These are phyloP conservation scores for Geodia barretti DNA, from an alignment of 37 sponge, comb jelly and placozoan species.

Conservation along the genomic window DNA sequence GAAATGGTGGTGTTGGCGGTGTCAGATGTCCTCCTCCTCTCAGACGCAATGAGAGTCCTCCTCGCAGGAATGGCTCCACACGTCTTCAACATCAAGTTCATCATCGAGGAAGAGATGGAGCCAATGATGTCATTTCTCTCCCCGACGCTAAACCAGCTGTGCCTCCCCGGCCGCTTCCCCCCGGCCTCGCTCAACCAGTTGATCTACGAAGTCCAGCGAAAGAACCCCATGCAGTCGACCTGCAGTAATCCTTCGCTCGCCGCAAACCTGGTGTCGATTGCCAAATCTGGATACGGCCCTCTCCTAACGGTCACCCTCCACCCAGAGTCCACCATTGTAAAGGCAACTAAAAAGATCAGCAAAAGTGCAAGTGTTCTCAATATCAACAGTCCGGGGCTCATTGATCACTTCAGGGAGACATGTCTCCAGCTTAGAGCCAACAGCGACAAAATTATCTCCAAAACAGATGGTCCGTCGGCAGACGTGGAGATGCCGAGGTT, in stretches of 20 bases:
- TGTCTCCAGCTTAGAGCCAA: conserved; percentile 12
- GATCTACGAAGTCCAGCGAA: background rate
- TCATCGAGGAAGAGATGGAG: background rate
- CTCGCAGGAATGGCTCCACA: background rate
- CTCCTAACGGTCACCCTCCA: background rate
- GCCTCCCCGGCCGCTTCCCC: background rate
- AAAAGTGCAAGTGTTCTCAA: background rate
- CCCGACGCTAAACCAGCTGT: background rate
- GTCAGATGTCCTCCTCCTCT: conserved; percentile 14
- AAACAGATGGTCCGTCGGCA: background rate
- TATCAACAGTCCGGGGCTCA: background rate
- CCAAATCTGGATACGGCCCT: background rate
- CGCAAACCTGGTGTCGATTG: background rate
- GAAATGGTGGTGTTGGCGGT: conserved; percentile 29
- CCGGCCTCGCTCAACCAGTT: background rate
- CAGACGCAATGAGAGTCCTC: conserved; percentile 17
- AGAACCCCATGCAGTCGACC: background rate
- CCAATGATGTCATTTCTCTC: background rate
- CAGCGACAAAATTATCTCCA: background rate
- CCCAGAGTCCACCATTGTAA: background rate
- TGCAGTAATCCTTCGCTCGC: background rate
- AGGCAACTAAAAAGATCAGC: background rate
- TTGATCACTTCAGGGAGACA: conserved; percentile 22
- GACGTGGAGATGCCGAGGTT: background rate
- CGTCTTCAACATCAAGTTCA: background rate